These are phyloP conservation scores for Paralinhomoeus sp. DNA, from an alignment of 2,888 invertebrate genomes.

Conservation along the genomic window DNA sequence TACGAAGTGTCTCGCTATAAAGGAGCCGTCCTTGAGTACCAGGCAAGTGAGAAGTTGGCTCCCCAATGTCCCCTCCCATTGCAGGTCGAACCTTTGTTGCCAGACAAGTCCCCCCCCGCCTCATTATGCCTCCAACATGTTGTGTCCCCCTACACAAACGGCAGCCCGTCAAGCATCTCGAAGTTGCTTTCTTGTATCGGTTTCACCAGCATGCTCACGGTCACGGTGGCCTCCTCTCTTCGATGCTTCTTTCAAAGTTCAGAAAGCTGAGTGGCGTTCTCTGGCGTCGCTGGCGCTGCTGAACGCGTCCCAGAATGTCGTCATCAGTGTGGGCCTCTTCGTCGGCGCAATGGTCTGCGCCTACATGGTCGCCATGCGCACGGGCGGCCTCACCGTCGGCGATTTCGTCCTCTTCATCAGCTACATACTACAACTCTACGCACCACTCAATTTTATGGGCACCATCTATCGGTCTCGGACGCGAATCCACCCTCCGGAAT, in stretches of 20 bases:
- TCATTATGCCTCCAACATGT: too few relatives aligned
- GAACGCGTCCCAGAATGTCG: conserved; percentile 68
- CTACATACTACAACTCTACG: conserved; percentile 72
- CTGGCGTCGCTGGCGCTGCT: conserved; percentile 61
- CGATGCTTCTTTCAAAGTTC: conserved; percentile 9
- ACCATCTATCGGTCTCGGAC: conserved; percentile 95
- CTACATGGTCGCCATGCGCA: conserved; percentile 47
- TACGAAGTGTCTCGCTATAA: conserved; percentile 69
- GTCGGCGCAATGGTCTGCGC: conserved; percentile 59
- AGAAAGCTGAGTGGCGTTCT: conserved; percentile 71
- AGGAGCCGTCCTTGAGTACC: conserved; percentile 58
- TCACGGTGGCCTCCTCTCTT: not conserved
- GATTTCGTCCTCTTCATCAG: conserved; percentile 87
- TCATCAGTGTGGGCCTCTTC: conserved; percentile 61
- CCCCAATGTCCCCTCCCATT: too few relatives aligned
- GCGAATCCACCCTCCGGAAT: too few relatives aligned
- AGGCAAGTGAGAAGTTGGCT: conserved; percentile 37
- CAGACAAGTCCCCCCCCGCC: too few relatives aligned
- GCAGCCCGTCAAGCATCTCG: too few relatives aligned
- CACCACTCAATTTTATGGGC: conserved; percentile 89
- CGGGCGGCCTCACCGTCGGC: conserved; percentile 52
- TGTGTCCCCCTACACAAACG: too few relatives aligned
- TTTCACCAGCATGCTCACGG: too few relatives aligned
- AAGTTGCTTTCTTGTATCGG: too few relatives aligned
- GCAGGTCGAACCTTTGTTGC: too few relatives aligned